Base-by-base conservation (phyloP, 2,797 vertebrate genomes). In the Strix occidentalis region DNA sequence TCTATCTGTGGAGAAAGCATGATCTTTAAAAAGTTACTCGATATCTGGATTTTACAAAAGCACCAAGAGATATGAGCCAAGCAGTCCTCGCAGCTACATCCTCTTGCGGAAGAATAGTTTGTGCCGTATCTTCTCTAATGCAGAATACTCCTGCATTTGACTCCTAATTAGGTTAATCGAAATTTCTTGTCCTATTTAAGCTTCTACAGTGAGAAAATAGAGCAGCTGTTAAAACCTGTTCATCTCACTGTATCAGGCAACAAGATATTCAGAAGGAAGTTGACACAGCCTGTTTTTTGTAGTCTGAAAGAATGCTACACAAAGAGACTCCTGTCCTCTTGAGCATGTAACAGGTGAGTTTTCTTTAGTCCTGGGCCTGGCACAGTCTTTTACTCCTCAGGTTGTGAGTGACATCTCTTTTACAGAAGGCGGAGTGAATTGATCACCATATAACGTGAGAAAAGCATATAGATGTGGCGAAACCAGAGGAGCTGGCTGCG, bases 401-500 rank as follows among this genome's bases (percentile, higher is more conserved):
- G 82, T 26, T 63, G 90, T 77, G 60, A 64, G 77, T 3, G 13
- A 61, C 61, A 96, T 95, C 83, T 97, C 84, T 95, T 93, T 91
- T 96, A 97, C 86, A 99, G 98, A 43, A 97, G 95, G 41, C 84
- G 96, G 94, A 99, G 99, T 1, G 99, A 99, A 97, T 99, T 99
- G 94, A 99, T 93, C 72, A 99, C 98, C 99, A 99, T 99, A 95
- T 99, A 99, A 4, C 99, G 98, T 5, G 99, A 99, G 95, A 98
- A 98, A 45, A 98, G 53, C 86, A 99, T 25, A 65, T 99, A 99
- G 82, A 99, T 95, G 61, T 76, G 98, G 82, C 99, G 99, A 89
- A 99, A 99, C 99, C 99, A 99, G 85, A 99, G 97, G 24, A 99
- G 98, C 78, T 99, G 99, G 94, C 99, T 98, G 93, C 24, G 97